These are phyloP conservation scores for Drosophila tristis DNA, from an alignment of 1,140 invertebrate genomes.

Conservation along the genomic window DNA sequence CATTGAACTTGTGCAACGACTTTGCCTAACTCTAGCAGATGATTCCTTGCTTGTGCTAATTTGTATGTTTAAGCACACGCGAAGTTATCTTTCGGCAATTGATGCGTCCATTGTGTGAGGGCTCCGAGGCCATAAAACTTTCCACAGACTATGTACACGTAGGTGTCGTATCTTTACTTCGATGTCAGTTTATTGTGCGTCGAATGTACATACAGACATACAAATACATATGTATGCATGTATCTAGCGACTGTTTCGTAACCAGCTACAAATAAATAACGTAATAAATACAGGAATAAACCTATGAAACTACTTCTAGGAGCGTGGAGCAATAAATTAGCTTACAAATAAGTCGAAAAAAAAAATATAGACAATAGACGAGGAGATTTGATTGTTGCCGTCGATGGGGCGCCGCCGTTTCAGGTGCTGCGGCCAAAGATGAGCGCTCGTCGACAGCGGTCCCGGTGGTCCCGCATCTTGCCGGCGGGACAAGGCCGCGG, in stretches of 20 bases:
- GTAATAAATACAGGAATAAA: conserved; percentile 40
- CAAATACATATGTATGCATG: no score
- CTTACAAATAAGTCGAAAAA: conserved; percentile 29
- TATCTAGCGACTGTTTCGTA: conserved; percentile 20
- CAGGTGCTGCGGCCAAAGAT: conserved; percentile 64
- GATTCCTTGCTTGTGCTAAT: no score
- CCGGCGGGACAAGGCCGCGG: conserved; percentile 65
- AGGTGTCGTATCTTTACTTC: no score
- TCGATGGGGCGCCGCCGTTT: background rate
- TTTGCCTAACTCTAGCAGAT: no score
- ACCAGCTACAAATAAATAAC: conserved; percentile 43
- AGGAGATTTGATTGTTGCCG: conserved; percentile 9
- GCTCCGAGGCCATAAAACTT: no score
- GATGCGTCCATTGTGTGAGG: no score
- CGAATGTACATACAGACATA: no score
- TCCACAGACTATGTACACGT: no score
- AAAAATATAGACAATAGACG: background rate
- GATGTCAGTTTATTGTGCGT: no score
- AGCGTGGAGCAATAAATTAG: conserved; percentile 33
- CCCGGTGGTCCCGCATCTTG: conserved; percentile 76
- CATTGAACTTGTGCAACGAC: no score
- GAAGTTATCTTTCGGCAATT: no score
- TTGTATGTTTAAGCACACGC: no score
- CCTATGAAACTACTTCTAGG: conserved; percentile 34
- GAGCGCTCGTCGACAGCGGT: conserved; percentile 71